Percentiles rank a stretch among this genome's conserved stretches.
phyloP scores from a whole-genome alignment of 2,797 vertebrate genomes.

The Hydrocynus forskahlii region DNA sequence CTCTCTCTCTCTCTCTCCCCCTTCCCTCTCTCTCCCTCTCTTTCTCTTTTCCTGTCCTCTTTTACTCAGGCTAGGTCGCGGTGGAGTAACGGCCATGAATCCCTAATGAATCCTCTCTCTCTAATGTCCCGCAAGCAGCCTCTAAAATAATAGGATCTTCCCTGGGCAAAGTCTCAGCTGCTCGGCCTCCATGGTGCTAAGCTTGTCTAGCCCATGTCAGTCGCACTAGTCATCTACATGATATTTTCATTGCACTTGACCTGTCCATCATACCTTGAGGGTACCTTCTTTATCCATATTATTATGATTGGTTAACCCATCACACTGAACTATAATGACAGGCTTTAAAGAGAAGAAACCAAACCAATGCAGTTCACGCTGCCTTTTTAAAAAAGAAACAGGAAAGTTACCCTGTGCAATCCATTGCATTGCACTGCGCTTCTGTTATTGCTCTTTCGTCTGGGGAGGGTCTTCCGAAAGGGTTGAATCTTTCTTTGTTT shows the following conservation, averaged over 20 bases:
- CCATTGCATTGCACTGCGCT: neutral
- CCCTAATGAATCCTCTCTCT: conserved; percentile 69
- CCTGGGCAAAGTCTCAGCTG: conserved; percentile 56
- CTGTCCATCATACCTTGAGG: conserved; percentile 46
- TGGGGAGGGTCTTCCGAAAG: conserved; percentile 14
- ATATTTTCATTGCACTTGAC: conserved; percentile 53
- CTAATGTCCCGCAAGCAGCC: conserved; percentile 49
- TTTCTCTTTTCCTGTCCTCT: conserved; percentile 50
- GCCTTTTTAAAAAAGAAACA: neutral
- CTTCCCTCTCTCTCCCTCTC: conserved; percentile 54
- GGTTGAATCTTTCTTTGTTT: conserved; percentile 28
- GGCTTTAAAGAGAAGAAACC: conserved; percentile 16
- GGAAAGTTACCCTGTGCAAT: conserved; percentile 7
- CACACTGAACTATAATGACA: conserved; percentile 20
- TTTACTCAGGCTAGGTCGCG: conserved; percentile 61
- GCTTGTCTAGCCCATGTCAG: conserved; percentile 43
- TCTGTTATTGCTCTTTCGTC: neutral
- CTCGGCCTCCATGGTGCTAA: conserved; percentile 44
- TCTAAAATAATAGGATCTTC: conserved; percentile 69
- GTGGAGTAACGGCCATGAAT: conserved; percentile 67
- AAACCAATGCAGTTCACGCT: neutral
- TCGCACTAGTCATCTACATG: conserved; percentile 26
- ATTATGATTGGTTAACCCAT: conserved; percentile 46
- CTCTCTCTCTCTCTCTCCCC: conserved; percentile 41
- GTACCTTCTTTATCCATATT: conserved; percentile 42